These are phyloP conservation scores for Plectropomus leopardus DNA, from an alignment of 2,113 vertebrate genomes.

Conservation along the genomic window DNA sequence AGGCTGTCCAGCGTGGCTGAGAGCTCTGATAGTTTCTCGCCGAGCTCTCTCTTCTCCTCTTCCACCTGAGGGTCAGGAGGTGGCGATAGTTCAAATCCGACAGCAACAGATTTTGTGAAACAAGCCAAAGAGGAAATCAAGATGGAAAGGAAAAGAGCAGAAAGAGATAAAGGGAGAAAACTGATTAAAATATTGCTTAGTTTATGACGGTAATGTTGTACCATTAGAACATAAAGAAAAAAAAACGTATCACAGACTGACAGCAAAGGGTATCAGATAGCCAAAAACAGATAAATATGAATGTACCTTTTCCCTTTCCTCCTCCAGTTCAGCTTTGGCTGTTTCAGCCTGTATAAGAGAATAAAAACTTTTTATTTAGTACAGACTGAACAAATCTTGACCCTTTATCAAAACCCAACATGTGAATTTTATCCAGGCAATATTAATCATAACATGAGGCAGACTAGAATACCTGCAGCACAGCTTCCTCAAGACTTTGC, in stretches of 20 bases:
- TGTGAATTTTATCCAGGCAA: background rate
- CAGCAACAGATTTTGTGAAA: background rate
- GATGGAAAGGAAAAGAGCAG: background rate
- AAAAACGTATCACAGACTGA: background rate
- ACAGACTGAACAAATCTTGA: background rate
- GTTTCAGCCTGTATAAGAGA: slow-evolving; percentile 77
- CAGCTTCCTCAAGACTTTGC: slow-evolving; percentile 82
- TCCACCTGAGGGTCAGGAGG: slow-evolving; percentile 61
- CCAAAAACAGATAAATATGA: background rate
- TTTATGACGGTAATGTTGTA: background rate
- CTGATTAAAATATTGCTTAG: background rate
- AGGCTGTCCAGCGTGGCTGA: slow-evolving; percentile 72
- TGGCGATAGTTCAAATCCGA: background rate
- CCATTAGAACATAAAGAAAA: background rate
- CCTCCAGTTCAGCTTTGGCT: slow-evolving; percentile 87
- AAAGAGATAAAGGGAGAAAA: background rate
- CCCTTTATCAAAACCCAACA: background rate
- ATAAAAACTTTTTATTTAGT: background rate
- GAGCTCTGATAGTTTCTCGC: slow-evolving; percentile 60
- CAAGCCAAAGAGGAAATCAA: background rate
- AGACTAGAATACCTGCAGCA: slow-evolving; percentile 82
- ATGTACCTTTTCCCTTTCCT: slow-evolving; percentile 72
- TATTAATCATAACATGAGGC: background rate
- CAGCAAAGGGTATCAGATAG: background rate
- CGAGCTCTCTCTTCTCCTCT: slow-evolving; percentile 73